Evolutionary conservation across 2,797 vertebrate species (phyloP), one percentile per base, ranked within the genome.

Genomic region (Melanotaenia maccullochi): DNA sequence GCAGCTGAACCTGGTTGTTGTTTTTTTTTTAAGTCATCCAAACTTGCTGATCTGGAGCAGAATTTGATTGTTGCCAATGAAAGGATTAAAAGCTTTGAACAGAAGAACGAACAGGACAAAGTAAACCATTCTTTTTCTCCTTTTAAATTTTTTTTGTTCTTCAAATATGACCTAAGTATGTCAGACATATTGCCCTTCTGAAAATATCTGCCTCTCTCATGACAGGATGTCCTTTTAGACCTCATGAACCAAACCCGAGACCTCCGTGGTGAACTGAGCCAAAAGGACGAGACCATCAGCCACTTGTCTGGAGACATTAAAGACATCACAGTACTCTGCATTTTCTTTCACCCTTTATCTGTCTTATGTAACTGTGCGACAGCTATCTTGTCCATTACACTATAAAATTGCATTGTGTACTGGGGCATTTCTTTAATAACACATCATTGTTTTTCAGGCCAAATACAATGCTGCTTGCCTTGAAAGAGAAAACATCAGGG

Each of bases 231-330:
- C 82, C 90, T 98, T 72, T 74, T 96, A 63, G 95, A 96, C 73
- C 93, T 99, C 78, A 96, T 97, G 82, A 96, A 89, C 83, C 96
- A 98, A 93, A 97, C 96, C 86, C 95, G 95, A 90, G 95, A 96
- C 60, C 91, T 97, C 58, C 96, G 96, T 68, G 91, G 84, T 65
- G 95, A 95, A 18, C 76, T 94, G 68, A 93, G 87, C 87, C 93
- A 96, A 84, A 97, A 95, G 87, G 94, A 93, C 0, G 95, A 96
- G 84, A 93, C 85, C 52, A 90, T 96, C 63, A 90, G 91, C 67
- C 92, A 94, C 40, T 86, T 97, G 75, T 93, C 85, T 38, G 95
- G 89, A 82, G 97, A 99, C 80, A 88, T 97, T 4, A 88, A 93
- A 63, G 97, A 98, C 79, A 89, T 98, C 68, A 96, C 92, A 13